These are phyloP conservation scores for Atherinosoma microstoma DNA, from an alignment of 2,797 vertebrate genomes.

Conservation along the genomic window DNA sequence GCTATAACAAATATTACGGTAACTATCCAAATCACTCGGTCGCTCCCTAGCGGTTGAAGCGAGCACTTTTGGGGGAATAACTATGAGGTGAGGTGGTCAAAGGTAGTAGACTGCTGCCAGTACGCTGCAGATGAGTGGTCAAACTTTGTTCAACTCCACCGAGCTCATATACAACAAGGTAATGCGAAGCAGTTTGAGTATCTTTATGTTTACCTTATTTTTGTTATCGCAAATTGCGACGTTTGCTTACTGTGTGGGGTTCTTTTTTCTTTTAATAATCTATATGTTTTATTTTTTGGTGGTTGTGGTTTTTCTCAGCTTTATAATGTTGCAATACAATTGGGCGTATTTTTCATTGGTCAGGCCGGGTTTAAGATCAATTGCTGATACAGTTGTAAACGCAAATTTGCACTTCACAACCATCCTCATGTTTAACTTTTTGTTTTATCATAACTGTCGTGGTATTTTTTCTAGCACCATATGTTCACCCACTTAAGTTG, in stretches of 20 bases:
- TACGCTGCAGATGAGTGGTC: conserved; percentile 35
- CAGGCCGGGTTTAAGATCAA: background rate
- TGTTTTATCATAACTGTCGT: background rate
- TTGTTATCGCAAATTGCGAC: too few species aligned
- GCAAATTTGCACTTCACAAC: background rate
- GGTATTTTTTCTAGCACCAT: conserved; percentile 21
- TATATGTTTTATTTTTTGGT: background rate
- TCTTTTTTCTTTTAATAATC: conserved; percentile 17
- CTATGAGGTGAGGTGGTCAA: conserved; percentile 19
- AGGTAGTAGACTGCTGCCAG: conserved; percentile 49
- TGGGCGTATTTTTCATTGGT: background rate
- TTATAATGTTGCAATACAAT: background rate
- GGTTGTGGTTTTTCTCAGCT: conserved; percentile 15
- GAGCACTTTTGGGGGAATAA: background rate
- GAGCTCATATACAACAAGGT: background rate
- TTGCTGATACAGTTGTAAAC: background rate
- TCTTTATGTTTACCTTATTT: background rate
- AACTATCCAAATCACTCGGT: background rate
- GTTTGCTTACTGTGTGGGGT: background rate
- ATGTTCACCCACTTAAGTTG: background rate
- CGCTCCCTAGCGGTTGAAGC: conserved; percentile 39
- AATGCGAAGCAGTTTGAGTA: background rate
- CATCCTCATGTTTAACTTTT: background rate
- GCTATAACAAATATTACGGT: conserved; percentile 58
- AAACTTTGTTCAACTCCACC: conserved; percentile 20